These are phyloP conservation scores for Hedychridium roseum DNA, from an alignment of 2,888 invertebrate species.

Conservation along the genomic window DNA sequence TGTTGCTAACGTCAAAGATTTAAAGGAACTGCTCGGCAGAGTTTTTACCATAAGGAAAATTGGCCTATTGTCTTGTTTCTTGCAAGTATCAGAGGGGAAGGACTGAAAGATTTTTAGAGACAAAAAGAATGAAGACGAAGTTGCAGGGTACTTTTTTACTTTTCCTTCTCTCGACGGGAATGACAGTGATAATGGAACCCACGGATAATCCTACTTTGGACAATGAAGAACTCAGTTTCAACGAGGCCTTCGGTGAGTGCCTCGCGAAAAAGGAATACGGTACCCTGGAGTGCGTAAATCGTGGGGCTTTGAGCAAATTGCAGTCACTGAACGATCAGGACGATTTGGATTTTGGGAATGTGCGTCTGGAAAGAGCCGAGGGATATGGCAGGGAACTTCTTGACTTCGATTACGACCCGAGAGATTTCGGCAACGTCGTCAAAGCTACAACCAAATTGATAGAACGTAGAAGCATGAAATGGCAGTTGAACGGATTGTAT, in stretches of 20 bases:
- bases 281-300: conserved; percentile 71
- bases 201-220: conserved; percentile 30
- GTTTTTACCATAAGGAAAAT: too few species aligned
- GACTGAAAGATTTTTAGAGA: too few species aligned
- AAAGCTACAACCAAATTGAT: conserved; percentile 64
- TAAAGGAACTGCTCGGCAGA: too few species aligned
- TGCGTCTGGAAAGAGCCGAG: conserved; percentile 71
- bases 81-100: too few species aligned
- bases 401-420: conserved; percentile 77
- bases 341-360: conserved; percentile 71
- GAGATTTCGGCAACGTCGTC: conserved; percentile 72
- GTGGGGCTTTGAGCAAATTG: conserved; percentile 73
- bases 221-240: conserved; percentile 40
- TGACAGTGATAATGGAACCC: conserved; percentile 54
- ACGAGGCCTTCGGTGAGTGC: conserved; percentile 47
- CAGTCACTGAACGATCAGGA: conserved; percentile 74
- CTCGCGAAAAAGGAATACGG: conserved; percentile 47
- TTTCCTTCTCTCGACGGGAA: conserved; percentile 41
- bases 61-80: too few species aligned
- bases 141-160: conserved; percentile 39
- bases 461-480: conserved; percentile 76
- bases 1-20: too few species aligned
- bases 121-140: conserved; percentile 42
- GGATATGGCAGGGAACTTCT: conserved; percentile 73
- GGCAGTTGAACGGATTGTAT: conserved; percentile 77